Percentiles rank a stretch among this genome's conserved stretches.
Evolutionary conservation across 1,140 invertebrate species (phyloP).

Genomic region (Drosophila setifemur): DNA sequence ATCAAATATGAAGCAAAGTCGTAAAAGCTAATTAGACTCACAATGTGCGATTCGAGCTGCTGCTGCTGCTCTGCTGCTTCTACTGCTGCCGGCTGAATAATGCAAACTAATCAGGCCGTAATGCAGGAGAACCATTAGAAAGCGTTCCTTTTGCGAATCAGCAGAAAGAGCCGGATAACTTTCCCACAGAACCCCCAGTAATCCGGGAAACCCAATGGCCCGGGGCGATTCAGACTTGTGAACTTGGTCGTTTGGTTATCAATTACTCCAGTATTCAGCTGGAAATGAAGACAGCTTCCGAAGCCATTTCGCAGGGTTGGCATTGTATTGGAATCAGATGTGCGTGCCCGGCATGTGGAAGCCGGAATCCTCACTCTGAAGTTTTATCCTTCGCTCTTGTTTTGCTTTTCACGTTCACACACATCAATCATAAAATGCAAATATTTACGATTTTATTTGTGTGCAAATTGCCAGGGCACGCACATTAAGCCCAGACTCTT

Average conservation of each 20-base stretch:
- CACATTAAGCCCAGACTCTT: conserved; percentile 41
- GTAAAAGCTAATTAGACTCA: conserved; percentile 79
- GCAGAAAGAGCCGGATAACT: conserved; percentile 22
- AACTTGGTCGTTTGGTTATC: conserved; percentile 29
- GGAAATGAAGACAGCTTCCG: conserved; percentile 10
- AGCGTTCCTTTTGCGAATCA: conserved; percentile 10
- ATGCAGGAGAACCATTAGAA: conserved; percentile 53
- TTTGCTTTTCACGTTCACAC: conserved; percentile 45
- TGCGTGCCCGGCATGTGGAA: conserved; percentile 66
- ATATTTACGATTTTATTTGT: conserved; percentile 78
- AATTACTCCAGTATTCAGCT: conserved; percentile 21
- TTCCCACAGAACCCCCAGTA: conserved; percentile 21
- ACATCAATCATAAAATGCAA: conserved; percentile 81
- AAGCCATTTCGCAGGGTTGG: conserved; percentile 1
- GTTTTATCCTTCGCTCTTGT: conserved; percentile 8
- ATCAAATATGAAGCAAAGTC: conserved; percentile 81
- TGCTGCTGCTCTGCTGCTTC: too few species aligned
- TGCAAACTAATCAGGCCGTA: conserved; percentile 66
- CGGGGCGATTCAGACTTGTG: neutral
- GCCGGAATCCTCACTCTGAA: neutral
- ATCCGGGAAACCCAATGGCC: neutral
- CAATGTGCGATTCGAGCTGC: conserved; percentile 51
- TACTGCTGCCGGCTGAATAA: conserved; percentile 53
- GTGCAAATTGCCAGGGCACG: conserved; percentile 52
- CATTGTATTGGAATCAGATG: conserved; percentile 25